Evolutionary conservation across 2,113 vertebrate species (phyloP), one percentile per base, ranked within the genome.

Genomic region (Gobius niger): DNA sequence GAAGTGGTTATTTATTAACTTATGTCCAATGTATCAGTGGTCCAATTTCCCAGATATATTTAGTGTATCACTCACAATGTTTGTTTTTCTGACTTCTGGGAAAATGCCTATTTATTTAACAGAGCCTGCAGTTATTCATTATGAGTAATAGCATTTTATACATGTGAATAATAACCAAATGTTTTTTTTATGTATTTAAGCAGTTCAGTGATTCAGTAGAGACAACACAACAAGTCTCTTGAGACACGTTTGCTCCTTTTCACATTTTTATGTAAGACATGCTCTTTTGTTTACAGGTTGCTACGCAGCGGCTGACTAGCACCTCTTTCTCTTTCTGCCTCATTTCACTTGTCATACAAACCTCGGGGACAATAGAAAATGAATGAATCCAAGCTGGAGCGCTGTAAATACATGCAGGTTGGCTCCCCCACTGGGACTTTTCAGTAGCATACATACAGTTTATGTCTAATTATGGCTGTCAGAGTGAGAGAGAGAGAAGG

Each of bases 391-490:
- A 90, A 87, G 68, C 72, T 71, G 85, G 87, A 72, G 87, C 90
- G 83, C 91, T 88, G 64, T 91, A 92, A 93, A 94, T 93, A 92
- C 93, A 93, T 92, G 92, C 92, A 91, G 92, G 90, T 92, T 92
- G 89, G 67, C 86, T 91, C 92, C 92, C 92, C 89, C 92, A 92
- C 89, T 92, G 91, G 93, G 92, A 94, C 93, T 94, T 94, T 94
- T 95, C 94, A 79, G 74, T 61, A 63, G 53, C 64, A 75, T 73
- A 72, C 79, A 72, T 95, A 96, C 95, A 95, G 93, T 95, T 95
- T 93, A 94, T 94, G 95, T 95, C 94, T 95, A 96, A 98, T 96
- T 98, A 97, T 95, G 93, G 94, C 93, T 97, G 95, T 95, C 95
- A 95, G 93, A 93, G 93, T 93, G 93, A 92, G 92, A 93, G 92